Evolutionary conservation across 2,888 invertebrate genomes (phyloP), one percentile per base, ranked within the genome.

Genomic region (Crocallis elinguaria): DNA sequence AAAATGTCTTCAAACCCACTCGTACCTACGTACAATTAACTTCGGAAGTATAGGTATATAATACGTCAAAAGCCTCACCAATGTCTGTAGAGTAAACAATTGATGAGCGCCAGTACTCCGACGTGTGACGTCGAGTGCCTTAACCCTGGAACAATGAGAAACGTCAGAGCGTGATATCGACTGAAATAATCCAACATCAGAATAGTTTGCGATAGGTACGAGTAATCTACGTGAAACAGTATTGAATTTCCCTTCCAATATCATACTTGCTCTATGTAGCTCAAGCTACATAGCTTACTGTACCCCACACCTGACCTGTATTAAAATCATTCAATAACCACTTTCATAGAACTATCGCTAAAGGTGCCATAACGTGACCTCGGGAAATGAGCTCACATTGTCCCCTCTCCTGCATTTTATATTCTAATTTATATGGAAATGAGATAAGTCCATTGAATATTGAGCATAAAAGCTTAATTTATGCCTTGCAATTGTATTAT

Each of bases 11-110:
- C 17, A 11, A 35, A 35, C 11, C 5, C n/a, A 8, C 16, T n/a
- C 23, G 23, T 25, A 38, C n/a, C n/a, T n/a, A n/a, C n/a, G 27
- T 25, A 3, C 12, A 32, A 27, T 41, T 23, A 16, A 19, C 39
- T 14, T 6, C 4, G n/a, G 19, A 16, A 33, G 7, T 32, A n/a
- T n/a, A n/a, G n/a, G 23, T 12, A 33, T 11, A 11, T 17, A 36
- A 25, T 32, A 53, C 32, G 43, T 51, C 52, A 59, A 46, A 38
- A 19, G 45, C 53, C 77, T 86, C 65, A 87, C 87, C 87, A 85
- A 69, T 85, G 73, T 66, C 73, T 78, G 69, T 76, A 77, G 48
- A 84, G 65, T 61, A 85, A 68, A 77, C 76, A 80, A 67, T 78
- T 79, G 70, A 84, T 68, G 64, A 85, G 60, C 57, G 75, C 64